Evolutionary conservation across 2,888 invertebrate genomes (phyloP).

Genomic region (Myopa testacea): DNA sequence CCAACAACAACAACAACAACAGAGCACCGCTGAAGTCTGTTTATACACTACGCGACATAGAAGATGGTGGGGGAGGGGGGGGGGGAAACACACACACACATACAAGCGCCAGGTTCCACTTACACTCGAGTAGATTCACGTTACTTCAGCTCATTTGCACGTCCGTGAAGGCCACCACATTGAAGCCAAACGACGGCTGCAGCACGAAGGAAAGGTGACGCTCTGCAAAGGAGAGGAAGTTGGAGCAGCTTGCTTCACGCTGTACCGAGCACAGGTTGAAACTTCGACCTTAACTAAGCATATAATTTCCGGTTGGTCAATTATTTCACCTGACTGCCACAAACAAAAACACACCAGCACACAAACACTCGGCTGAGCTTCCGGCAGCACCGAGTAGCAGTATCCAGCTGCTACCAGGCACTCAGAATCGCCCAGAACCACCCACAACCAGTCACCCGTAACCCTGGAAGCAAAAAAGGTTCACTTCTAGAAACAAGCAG

Average conservation of each 20-base stretch:
- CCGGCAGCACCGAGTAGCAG: neutral
- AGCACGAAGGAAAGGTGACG: neutral
- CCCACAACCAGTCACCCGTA: neutral
- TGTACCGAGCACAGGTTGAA: neutral
- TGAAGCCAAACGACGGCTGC: neutral
- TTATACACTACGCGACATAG: neutral
- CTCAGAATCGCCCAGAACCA: neutral
- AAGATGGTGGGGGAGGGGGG: neutral
- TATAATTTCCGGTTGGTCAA: constrained; percentile 48
- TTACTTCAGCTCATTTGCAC: constrained; percentile 1
- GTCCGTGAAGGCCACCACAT: constrained; percentile 1
- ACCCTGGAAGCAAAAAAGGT: neutral
- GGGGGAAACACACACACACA: neutral
- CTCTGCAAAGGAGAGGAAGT: neutral
- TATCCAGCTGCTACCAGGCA: neutral
- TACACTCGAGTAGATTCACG: neutral
- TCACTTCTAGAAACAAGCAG: neutral
- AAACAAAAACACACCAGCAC: neutral
- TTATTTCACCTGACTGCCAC: constrained; percentile 35
- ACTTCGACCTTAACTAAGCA: constrained; percentile 30
- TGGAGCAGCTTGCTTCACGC: neutral
- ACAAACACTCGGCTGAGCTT: constrained; percentile 45
- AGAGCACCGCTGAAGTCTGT: neutral
- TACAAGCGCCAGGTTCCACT: neutral
- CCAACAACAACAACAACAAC: neutral